phyloP scores from a whole-genome alignment of 2,797 vertebrate genomes.

The Synanceia verrucosa region DNA sequence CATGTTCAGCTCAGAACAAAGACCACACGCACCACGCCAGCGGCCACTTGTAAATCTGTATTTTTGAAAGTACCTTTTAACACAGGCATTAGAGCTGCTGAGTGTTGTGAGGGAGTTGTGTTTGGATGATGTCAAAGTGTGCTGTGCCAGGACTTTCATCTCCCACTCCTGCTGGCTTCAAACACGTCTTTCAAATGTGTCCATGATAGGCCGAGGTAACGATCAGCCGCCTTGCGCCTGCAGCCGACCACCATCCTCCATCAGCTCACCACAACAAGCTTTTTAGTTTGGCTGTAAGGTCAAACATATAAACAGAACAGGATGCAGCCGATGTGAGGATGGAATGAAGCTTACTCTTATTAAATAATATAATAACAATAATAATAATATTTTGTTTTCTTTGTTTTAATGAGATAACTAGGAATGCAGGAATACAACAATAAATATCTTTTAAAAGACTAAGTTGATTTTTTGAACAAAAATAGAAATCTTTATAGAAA shows the following conservation, averaged over 20 bases:
- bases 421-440: too few species aligned
- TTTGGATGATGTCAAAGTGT: constrained; percentile 71
- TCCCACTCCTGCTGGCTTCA: constrained; percentile 73
- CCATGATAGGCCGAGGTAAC: constrained; percentile 39
- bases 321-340: too few species aligned
- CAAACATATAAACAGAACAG: background rate
- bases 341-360: too few species aligned
- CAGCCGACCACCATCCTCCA: background rate
- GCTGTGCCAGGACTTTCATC: constrained; percentile 75
- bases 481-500: too few species aligned
- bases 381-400: too few species aligned
- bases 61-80: constrained; percentile 75
- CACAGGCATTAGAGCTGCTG: constrained; percentile 60
- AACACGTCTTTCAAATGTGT: constrained; percentile 67
- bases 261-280: background rate
- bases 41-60: constrained; percentile 66
- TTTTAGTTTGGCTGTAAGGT: background rate
- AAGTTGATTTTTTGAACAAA: too few species aligned
- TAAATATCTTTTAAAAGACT: too few species aligned
- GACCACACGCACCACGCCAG: constrained; percentile 15
- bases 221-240: background rate
- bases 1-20: constrained; percentile 60
- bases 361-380: too few species aligned
- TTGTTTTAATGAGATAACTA: too few species aligned
- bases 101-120: constrained; percentile 66